Evolutionary conservation across 1,140 invertebrate genomes (phyloP), one percentile per base, ranked within the genome.

Genomic region (Drosophila suzukii): DNA sequence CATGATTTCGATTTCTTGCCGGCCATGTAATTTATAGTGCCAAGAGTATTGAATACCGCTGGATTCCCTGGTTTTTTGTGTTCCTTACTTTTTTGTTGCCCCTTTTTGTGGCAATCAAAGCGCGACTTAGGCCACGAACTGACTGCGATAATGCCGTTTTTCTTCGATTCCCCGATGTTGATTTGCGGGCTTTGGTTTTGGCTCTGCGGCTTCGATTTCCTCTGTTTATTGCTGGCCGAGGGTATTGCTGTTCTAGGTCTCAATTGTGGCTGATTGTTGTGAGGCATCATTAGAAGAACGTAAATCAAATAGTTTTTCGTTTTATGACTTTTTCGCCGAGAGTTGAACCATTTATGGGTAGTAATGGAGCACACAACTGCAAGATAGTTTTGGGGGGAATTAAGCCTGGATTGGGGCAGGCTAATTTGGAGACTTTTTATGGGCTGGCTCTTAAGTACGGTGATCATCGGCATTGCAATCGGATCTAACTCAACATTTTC

Each of bases 1-100:
- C 83, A 88, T 88, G 83, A 88, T 89, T 88, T 89, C 84, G 84
- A 89, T 88, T 88, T 88, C 79, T 88, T 83, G 82, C 65, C 75
- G 68, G 68, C 80, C 53, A 50, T 58, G 86, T 88, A 88, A 88
- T 89, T 88, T 89, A 88, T 88, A 84, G 83, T 77, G 83, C 65
- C 66, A 81, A 67, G 75, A 74, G 74, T 81, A 86, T 86, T 81
- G 82, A 86, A 86, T 82, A 78, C 75, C 75, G 49, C 70, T 63
- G 70, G 30, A 15, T 46, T 67, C 34, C 24, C 65, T 11, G 43
- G 57, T n/a, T 27, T 20, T 15, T 51, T 55, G 13, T 47, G 30
- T 32, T 50, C 44, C 43, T 32, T 47, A 6, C 53, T 57, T 12
- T 53, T 27, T 53, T 36, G 30, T 30, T 59, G 55, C 51, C 61